These are phyloP conservation scores for Pilophorus perplexus DNA, from an alignment of 2,888 invertebrate genomes.

Conservation along the genomic window DNA sequence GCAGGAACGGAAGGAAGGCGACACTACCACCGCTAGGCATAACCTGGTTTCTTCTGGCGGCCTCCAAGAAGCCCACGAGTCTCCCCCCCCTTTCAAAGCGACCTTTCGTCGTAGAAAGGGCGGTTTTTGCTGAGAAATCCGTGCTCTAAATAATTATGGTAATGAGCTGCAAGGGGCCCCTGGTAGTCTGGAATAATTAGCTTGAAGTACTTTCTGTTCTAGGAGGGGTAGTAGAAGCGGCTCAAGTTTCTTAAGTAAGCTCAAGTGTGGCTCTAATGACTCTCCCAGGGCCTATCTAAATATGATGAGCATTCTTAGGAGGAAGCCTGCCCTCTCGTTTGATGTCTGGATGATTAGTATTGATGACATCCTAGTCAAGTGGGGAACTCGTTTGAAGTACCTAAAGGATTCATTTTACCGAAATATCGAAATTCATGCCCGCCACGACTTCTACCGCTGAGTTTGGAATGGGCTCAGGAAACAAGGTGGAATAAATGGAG, in stretches of 20 bases:
- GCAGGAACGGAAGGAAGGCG: no score
- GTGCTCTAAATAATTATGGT: conserved; percentile 36
- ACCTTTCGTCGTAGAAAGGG: neutral
- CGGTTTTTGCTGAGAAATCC: conserved; percentile 25
- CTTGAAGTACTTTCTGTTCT: conserved; percentile 30
- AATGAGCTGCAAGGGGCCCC: conserved; percentile 19
- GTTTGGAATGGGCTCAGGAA: no score
- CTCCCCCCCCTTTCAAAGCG: neutral
- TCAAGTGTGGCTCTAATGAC: conserved; percentile 32
- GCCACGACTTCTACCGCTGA: no score
- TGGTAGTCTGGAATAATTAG: conserved; percentile 32
- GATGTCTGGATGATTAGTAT: no score
- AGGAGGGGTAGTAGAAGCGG: conserved; percentile 24
- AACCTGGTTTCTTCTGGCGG: neutral
- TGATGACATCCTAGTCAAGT: no score
- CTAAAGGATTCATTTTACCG: no score
- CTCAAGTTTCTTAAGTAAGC: conserved; percentile 35
- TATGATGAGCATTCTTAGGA: conserved; percentile 35
- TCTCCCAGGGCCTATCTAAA: conserved; percentile 28
- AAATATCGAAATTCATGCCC: no score
- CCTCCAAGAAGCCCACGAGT: neutral
- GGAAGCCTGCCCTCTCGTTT: neutral
- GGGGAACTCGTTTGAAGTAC: no score
- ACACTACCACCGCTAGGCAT: neutral
- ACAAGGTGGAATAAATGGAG: no score